A percentile compares a stretch with the other conserved stretches of the same genome.
Evolutionary conservation across 2,113 vertebrate species (phyloP).

Genomic region (Apodemus sylvaticus): DNA sequence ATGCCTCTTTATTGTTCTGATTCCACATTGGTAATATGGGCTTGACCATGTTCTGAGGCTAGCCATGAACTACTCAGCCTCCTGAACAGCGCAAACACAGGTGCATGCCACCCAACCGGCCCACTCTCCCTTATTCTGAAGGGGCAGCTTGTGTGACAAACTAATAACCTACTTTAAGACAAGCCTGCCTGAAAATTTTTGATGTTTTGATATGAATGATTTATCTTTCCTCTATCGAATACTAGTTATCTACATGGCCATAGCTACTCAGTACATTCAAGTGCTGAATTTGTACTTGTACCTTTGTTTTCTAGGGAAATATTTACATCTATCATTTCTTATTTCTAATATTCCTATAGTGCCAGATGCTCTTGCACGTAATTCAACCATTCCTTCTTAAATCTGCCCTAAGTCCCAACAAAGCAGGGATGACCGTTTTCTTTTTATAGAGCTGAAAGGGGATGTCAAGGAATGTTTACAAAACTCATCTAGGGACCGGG

Average conservation of each 20-base stretch:
- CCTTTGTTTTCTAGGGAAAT: neutral
- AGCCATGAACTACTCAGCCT: neutral
- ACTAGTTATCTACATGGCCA: neutral
- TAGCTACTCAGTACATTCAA: neutral
- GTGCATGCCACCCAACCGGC: too few species aligned
- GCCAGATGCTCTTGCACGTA: neutral
- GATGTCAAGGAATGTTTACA: neutral
- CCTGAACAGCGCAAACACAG: neutral
- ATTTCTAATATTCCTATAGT: too few species aligned
- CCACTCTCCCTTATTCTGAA: neutral
- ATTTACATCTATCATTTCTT: neutral
- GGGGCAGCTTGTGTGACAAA: neutral
- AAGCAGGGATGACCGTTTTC: constrained; percentile 27
- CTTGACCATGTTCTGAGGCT: neutral
- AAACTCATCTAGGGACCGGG: neutral
- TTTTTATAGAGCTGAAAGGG: constrained; percentile 26
- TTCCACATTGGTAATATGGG: neutral
- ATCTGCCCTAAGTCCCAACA: neutral
- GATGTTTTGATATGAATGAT: neutral
- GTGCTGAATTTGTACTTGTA: neutral
- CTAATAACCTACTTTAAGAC: neutral
- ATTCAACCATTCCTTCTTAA: neutral
- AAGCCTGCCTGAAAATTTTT: neutral
- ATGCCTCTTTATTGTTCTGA: neutral
- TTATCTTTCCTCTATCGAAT: constrained; percentile 25